phyloP scores from a whole-genome alignment of 1,140 invertebrate genomes.

The Nephila pilipes region DNA sequence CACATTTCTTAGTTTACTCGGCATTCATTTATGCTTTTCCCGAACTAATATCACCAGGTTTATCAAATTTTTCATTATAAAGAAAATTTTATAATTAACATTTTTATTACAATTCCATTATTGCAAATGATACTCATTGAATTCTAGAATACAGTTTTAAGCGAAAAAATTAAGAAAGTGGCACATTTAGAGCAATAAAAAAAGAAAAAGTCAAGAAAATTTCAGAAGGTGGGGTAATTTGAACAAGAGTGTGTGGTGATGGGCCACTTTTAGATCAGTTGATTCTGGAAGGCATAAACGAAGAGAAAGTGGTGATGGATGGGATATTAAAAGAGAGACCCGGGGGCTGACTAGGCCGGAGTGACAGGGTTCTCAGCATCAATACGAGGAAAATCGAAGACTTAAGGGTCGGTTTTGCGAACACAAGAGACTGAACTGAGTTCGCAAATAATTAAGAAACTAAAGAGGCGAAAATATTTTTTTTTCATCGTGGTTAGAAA shows the following conservation, averaged over 20 bases:
- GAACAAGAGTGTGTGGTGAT: background rate
- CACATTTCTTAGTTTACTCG: too few relatives aligned
- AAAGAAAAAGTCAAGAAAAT: background rate
- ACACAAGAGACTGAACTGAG: background rate
- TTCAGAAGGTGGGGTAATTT: too few relatives aligned
- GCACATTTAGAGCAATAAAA: background rate
- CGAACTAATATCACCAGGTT: too few relatives aligned
- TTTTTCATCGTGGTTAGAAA: too few relatives aligned
- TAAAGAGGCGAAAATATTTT: background rate
- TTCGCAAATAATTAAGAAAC: background rate
- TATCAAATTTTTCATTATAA: too few relatives aligned
- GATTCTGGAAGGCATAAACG: background rate
- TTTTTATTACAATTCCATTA: too few relatives aligned
- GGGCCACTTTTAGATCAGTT: background rate
- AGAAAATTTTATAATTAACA: too few relatives aligned
- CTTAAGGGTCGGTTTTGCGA: background rate
- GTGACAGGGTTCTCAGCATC: background rate
- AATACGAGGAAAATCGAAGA: background rate
- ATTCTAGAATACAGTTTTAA: too few relatives aligned
- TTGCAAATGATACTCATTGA: too few relatives aligned
- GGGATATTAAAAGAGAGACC: conserved; percentile 27
- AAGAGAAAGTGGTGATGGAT: conserved; percentile 23
- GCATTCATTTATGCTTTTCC: too few relatives aligned
- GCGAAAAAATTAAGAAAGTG: too few relatives aligned
- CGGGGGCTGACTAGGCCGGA: background rate